Percentiles rank a stretch among this genome's conserved stretches.
Evolutionary conservation across 2,797 vertebrate genomes (phyloP).

Genomic region (Malurus splendens): DNA sequence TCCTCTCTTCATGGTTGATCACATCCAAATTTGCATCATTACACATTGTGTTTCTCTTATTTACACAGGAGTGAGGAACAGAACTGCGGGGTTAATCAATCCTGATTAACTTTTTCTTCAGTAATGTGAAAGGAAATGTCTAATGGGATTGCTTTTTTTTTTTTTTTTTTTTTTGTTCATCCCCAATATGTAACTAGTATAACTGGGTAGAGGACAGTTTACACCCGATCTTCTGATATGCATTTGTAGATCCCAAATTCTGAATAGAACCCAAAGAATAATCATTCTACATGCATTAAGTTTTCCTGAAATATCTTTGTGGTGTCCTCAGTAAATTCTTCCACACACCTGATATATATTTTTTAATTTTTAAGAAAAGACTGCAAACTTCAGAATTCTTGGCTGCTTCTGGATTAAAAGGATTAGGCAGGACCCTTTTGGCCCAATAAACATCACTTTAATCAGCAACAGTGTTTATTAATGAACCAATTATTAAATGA

Average conservation of each 20-base stretch:
- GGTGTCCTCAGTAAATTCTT: neutral
- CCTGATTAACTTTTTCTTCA: neutral
- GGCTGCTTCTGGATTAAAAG: neutral
- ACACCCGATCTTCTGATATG: neutral
- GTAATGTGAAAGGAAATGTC: neutral
- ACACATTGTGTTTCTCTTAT: neutral
- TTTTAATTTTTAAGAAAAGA: neutral
- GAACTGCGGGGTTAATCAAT: constrained; percentile 3
- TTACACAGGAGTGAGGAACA: neutral
- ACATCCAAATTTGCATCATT: neutral
- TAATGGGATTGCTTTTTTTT: neutral
- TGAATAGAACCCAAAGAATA: neutral
- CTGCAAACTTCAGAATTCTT: neutral
- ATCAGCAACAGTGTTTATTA: neutral
- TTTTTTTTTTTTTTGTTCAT: neutral
- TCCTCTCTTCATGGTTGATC: neutral
- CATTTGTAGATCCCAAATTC: neutral
- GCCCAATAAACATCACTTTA: neutral
- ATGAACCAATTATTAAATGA: neutral
- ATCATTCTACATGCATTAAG: neutral
- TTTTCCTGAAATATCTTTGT: neutral
- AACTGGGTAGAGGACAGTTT: neutral
- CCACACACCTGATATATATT: neutral
- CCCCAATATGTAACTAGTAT: neutral
- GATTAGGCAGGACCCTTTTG: neutral